Conservation (phyloP, 2,797 vertebrate species). For the Mycteria americana region DNA sequence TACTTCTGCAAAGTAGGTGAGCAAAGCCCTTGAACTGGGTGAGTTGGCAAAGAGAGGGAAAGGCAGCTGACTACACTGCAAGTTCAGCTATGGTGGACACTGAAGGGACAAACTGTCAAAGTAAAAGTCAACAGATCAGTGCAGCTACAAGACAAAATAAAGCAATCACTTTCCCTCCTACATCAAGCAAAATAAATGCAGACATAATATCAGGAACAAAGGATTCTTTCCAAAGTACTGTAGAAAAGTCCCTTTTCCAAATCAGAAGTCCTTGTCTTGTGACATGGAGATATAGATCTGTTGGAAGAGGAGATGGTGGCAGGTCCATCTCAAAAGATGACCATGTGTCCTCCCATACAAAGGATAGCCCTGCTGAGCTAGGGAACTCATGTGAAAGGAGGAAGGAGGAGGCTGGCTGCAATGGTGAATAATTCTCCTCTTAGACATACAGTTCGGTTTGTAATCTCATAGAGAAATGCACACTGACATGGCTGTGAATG, state of each 20-base stretch:
- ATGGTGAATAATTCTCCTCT: not conserved
- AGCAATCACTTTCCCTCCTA: not conserved
- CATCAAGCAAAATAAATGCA: not conserved
- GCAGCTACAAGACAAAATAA: not conserved
- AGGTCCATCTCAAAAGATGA: not conserved
- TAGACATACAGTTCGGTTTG: not conserved
- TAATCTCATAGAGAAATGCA: not conserved
- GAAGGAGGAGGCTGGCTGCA: not conserved
- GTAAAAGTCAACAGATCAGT: not conserved
- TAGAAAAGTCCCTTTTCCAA: not conserved
- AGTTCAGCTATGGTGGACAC: not conserved
- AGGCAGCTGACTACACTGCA: not conserved
- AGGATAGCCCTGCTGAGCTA: not conserved
- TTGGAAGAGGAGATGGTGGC: not conserved
- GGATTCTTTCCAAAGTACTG: not conserved
- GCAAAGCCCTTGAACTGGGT: not conserved
- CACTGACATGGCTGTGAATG: not conserved
- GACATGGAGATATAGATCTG: not conserved
- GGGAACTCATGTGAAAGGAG: not conserved
- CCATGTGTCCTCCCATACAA: not conserved
- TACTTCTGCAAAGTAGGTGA: not conserved
- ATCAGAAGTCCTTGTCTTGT: not conserved
- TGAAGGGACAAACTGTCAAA: not conserved
- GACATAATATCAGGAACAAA: not conserved
- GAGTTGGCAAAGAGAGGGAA: not conserved